Conservation (phyloP, 2,888 invertebrate species). For the Xiphydria camelus region DNA sequence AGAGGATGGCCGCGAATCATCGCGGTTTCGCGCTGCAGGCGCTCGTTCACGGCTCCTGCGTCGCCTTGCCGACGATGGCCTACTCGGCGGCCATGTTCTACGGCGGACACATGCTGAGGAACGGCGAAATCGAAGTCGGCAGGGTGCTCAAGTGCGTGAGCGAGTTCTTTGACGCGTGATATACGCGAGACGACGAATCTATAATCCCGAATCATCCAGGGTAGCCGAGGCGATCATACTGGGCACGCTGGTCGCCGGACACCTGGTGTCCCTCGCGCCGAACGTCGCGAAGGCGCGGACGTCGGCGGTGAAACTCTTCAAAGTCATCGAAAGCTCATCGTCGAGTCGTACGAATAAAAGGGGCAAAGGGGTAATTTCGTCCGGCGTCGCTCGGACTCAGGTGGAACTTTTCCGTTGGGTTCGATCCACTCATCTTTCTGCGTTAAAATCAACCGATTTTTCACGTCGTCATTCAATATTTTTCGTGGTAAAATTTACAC, state of each 20-base stretch:
- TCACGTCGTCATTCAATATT: no score
- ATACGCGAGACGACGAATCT: no score
- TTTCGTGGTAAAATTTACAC: no score
- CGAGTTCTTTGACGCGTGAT: no score
- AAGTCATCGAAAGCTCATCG: conserved; percentile 9
- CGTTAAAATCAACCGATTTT: no score
- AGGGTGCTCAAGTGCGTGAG: conserved; percentile 49
- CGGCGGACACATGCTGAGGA: conserved; percentile 45
- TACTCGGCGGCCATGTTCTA: conserved; percentile 51
- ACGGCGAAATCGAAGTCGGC: conserved; percentile 38
- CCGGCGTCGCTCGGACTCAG: no score
- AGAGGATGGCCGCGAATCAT: conserved; percentile 9
- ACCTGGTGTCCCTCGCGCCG: conserved; percentile 17
- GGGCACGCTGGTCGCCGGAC: conserved; percentile 50
- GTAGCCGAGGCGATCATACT: conserved; percentile 52
- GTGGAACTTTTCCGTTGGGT: no score
- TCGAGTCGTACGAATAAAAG: not conserved
- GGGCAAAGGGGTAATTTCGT: not conserved
- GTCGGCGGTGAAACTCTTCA: conserved; percentile 10
- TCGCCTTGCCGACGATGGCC: conserved; percentile 48
- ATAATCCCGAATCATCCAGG: conserved; percentile 29
- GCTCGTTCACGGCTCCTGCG: conserved; percentile 49
- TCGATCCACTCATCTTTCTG: no score
- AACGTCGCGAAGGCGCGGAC: conserved; percentile 11
- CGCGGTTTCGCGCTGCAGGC: conserved; percentile 36